phyloP scores from a whole-genome alignment of 1,140 invertebrate species.

The Apocrypta bakeri region DNA sequence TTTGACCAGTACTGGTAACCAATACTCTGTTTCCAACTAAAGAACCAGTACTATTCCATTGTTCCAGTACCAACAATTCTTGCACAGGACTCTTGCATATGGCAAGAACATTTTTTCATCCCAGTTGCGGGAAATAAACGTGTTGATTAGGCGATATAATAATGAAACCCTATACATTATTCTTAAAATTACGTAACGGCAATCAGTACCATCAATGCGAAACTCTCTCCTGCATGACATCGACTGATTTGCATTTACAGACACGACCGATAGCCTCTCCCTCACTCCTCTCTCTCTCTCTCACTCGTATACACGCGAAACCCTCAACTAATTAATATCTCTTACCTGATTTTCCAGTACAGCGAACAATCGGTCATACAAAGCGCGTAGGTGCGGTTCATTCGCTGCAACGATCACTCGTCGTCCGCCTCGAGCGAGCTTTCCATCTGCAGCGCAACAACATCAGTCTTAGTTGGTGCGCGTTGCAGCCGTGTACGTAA shows the following conservation, averaged over 20 bases:
- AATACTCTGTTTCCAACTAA: too few relatives aligned
- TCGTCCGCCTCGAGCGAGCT: not conserved
- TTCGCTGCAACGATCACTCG: not conserved
- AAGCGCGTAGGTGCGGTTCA: slow-evolving; percentile 28
- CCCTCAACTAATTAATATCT: not conserved
- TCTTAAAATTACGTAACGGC: not conserved
- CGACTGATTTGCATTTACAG: not conserved
- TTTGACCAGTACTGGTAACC: too few relatives aligned
- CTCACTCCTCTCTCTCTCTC: too few relatives aligned
- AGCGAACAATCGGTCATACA: not conserved
- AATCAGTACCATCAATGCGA: not conserved
- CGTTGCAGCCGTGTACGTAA: not conserved
- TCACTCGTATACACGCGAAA: not conserved
- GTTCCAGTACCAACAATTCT: too few relatives aligned
- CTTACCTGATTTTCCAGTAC: not conserved
- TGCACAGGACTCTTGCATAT: too few relatives aligned
- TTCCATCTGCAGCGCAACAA: not conserved
- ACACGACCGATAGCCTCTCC: too few relatives aligned
- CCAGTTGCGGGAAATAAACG: too few relatives aligned
- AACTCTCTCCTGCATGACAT: not conserved
- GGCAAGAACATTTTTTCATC: not conserved
- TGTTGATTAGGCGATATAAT: too few relatives aligned
- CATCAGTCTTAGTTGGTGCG: not conserved
- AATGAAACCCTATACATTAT: not conserved
- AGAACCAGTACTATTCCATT: too few relatives aligned